Conservation (phyloP, 2,113 vertebrate genomes). For the Anseranas semipalmata region DNA sequence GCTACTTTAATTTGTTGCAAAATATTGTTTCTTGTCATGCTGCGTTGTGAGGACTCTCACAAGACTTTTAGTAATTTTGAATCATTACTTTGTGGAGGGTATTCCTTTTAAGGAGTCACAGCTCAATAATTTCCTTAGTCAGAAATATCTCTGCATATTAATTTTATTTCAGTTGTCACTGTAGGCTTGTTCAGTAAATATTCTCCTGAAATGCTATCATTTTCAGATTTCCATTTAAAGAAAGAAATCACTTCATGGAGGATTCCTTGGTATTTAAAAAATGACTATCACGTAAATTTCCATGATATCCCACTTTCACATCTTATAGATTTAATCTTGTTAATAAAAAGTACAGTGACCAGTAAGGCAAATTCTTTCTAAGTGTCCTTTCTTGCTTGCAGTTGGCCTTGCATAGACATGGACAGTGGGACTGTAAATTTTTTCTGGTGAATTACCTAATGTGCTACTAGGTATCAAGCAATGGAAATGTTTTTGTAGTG, state of each 20-base stretch:
- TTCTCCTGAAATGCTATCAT: background rate
- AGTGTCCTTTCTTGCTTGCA: background rate
- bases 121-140: background rate
- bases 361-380: background rate
- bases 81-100: background rate
- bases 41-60: background rate
- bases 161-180: background rate
- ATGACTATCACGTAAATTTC: background rate
- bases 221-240: background rate
- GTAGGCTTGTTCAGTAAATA: background rate
- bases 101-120: conserved; percentile 20
- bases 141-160: background rate
- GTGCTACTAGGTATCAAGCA: background rate
- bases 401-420: rapidly evolving
- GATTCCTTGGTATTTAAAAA: background rate
- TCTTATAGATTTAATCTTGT: background rate
- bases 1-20: background rate
- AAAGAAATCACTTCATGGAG: background rate
- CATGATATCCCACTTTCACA: background rate
- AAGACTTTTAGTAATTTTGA: background rate
- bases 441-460: background rate
- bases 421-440: no score
- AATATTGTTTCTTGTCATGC: background rate
- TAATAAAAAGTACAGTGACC: background rate
- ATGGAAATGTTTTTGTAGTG: background rate